Evolutionary conservation across 2,888 invertebrate genomes (phyloP), one percentile per base, ranked within the genome.

Genomic region (Callosobruchus maculatus): DNA sequence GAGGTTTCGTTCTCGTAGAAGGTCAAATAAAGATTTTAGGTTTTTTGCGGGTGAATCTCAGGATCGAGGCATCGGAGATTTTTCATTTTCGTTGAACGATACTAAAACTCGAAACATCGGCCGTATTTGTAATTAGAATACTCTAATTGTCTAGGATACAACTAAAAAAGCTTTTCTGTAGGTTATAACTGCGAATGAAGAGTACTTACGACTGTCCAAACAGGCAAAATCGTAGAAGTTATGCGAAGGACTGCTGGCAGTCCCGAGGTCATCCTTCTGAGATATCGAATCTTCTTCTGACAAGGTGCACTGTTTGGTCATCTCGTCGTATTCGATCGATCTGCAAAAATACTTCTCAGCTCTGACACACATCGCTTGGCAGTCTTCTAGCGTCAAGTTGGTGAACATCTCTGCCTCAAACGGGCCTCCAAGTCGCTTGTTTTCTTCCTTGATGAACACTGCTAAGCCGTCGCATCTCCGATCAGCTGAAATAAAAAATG

Each of bases 201-300:
- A 18, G 80, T 76, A 92, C 95, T 94, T 89, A 96, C 96, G 95
- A 88, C 95, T 95, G 86, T 96, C 95, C 81, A 96, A 88, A 85
- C 96, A 96, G 75, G 96, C 94, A 75, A 96, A 92, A 87, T 96
- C 96, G 84, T 95, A 96, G 85, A 96, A 94, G 84, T 95, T 94
- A 86, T 95, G 95, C 13, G 94, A 94, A 2, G 94, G 94, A 81
- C 95, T 95, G 81, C 93, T 94, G 85, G 95, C 95, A 66, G 93
- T 92, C 71, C 95, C 93, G 80, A 96, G 92, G 84, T 96, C 95
- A 85, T 96, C 95, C 84, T 95, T 95, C 85, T 95, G 95, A 0
- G 95, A 96, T 68, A 95, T 92, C 0, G 96, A 96, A 85, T 97
- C 96, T 87, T 97, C 97, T 86, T 96, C 96, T 0, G 95, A 96